These are phyloP conservation scores for Caerostris darwini DNA, from an alignment of 1,140 invertebrate genomes.

Conservation along the genomic window DNA sequence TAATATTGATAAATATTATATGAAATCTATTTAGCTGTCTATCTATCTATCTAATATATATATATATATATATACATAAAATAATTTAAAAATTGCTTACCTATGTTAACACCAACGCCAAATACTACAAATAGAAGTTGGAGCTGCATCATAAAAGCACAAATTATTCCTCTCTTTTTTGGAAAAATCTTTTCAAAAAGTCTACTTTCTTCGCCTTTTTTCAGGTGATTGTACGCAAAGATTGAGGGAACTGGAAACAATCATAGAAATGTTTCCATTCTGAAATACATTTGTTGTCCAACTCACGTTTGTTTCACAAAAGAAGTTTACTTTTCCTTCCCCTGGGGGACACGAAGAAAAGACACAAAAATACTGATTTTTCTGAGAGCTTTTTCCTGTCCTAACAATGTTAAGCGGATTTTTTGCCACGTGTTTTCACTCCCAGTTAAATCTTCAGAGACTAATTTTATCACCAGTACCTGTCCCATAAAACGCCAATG, in stretches of 20 bases:
- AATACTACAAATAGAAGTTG: neutral
- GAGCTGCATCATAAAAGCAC: constrained; percentile 14
- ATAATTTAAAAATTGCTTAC: neutral
- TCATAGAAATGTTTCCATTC: constrained; percentile 59
- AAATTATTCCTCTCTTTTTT: neutral
- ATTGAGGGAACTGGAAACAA: constrained; percentile 40
- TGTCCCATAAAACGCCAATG: no score
- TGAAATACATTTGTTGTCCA: constrained; percentile 58
- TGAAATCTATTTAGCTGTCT: no score
- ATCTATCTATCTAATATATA: no score
- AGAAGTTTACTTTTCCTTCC: constrained; percentile 35
- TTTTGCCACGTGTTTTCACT: constrained; percentile 20
- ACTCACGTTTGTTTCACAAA: constrained; percentile 55
- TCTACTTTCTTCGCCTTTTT: neutral
- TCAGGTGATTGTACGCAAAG: constrained; percentile 23
- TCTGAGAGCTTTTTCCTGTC: constrained; percentile 66
- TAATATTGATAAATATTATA: no score
- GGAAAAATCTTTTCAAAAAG: neutral
- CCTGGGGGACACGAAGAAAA: constrained; percentile 13
- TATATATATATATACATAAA: no score
- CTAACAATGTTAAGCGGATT: constrained; percentile 35
- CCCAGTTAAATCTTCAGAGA: constrained; percentile 10
- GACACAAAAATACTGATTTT: constrained; percentile 66
- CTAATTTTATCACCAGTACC: constrained; percentile 11
- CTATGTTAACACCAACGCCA: neutral